Base-by-base conservation (phyloP, 1,140 invertebrate species). In the Armadillidium nasatum region DNA sequence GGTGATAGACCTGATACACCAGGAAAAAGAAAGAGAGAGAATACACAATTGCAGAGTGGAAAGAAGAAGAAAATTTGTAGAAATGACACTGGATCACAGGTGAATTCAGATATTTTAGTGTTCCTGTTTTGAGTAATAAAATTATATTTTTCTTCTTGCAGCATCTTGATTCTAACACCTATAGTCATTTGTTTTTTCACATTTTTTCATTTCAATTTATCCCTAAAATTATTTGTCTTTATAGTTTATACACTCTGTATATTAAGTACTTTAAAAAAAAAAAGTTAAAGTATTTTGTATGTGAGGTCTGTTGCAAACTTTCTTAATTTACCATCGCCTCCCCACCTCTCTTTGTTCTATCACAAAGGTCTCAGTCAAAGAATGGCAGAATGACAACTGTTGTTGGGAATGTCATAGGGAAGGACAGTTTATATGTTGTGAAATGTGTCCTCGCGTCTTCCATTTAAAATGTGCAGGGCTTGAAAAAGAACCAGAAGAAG, bases 371-470 rank as follows among this genome's bases (percentile, higher is more conserved):
- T 60, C 50, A 1, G 19, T 7, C 3, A 73, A 45, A 22, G 46
- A 73, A 46, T 44, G 44, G 33, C 33, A 73, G 21, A 85, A 86
- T 81, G 95, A 97, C 85, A 88, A 88, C 67, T 96, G 91, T 83
- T 97, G 95, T 84, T 97, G 94, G 94, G 86, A 91, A 68, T 97
- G 95, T 83, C 91, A 93, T 77, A 88, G 89, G 79, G 89, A 91
- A 72, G 88, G 89, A 0, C 88, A 88, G 75, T 85, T 90, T 82
- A 82, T 86, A 11, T 85, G 88, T 21, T 96, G 94, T 84, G 90
- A 90, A 77, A 89, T 91, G 43, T 97, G 94, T 85, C 91, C 93
- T n/a, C 87, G 94, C 10, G 90, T 91, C 0, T 96, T 89, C 85
- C 95, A 97, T 85, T 86, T 87, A 4, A 91, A 89, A 82, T 97